Conservation (phyloP, 2,797 vertebrate species). For the Chrosomus eos region DNA sequence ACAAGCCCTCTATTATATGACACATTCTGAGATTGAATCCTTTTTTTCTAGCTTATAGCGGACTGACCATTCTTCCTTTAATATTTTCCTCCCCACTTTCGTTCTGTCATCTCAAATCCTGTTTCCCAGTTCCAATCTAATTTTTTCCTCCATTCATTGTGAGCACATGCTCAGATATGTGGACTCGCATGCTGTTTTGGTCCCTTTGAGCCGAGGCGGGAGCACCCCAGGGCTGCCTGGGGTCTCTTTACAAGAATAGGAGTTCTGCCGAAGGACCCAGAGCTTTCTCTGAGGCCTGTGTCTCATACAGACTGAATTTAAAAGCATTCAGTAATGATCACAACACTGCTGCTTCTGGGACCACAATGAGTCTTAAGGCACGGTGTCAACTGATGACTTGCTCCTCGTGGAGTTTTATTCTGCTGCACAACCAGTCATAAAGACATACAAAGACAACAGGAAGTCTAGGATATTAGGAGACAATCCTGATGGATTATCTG, state of each 20-base stretch:
- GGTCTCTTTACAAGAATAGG: conserved; percentile 47
- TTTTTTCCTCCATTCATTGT: background rate
- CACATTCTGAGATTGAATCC: conserved; percentile 35
- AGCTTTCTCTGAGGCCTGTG: conserved; percentile 7
- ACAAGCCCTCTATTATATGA: conserved; percentile 36
- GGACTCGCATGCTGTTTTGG: background rate
- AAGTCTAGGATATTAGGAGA: background rate
- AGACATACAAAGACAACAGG: conserved; percentile 6
- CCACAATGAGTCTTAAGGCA: conserved; percentile 26
- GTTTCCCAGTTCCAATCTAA: conserved; percentile 1
- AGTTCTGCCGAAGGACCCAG: conserved; percentile 4
- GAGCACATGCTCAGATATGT: background rate
- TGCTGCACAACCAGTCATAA: background rate
- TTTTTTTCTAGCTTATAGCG: conserved; percentile 7
- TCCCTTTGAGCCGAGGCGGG: background rate
- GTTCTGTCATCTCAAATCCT: conserved; percentile 18
- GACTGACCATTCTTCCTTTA: conserved; percentile 11
- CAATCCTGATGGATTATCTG: background rate
- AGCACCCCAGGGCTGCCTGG: conserved; percentile 30
- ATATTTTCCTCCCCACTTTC: conserved; percentile 6
- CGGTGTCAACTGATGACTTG: conserved; percentile 21
- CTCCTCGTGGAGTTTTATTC: conserved; percentile 4
- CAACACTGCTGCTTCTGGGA: conserved; percentile 29
- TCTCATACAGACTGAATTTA: conserved; percentile 27
- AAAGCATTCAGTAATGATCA: conserved; percentile 50